phyloP scores from a whole-genome alignment of 2,888 invertebrate genomes.

The Ornithoptera priamus region DNA sequence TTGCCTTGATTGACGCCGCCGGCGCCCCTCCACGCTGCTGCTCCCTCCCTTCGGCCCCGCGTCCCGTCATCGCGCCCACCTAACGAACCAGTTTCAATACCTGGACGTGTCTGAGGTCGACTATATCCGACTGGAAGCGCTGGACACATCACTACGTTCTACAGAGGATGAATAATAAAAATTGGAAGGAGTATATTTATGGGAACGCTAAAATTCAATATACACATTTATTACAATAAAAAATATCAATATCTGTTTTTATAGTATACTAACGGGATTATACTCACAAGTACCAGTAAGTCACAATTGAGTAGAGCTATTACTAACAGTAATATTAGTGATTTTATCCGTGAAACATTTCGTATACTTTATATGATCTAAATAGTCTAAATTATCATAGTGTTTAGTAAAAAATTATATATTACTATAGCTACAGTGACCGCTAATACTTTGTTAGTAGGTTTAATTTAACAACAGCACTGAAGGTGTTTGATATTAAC shows the following conservation, averaged over 20 bases:
- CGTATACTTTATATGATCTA: too few relatives aligned
- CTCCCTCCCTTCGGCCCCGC: not conserved
- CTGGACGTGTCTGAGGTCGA: conserved; percentile 45
- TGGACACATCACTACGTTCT: conserved; percentile 15
- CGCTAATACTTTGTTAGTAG: too few relatives aligned
- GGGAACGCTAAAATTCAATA: not conserved
- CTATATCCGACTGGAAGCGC: conserved; percentile 15
- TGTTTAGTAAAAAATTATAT: too few relatives aligned
- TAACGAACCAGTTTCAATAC: conserved; percentile 76
- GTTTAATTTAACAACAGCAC: too few relatives aligned
- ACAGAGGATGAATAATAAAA: not conserved
- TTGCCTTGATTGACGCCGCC: conserved; percentile 79
- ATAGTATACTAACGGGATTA: too few relatives aligned
- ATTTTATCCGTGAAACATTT: too few relatives aligned
- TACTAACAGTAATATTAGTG: too few relatives aligned
- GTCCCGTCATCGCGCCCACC: conserved; percentile 40
- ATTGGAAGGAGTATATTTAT: not conserved
- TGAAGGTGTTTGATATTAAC: too few relatives aligned
- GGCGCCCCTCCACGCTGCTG: not conserved
- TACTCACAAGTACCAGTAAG: too few relatives aligned
- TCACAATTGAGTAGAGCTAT: too few relatives aligned
- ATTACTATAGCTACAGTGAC: too few relatives aligned
- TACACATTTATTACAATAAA: not conserved
- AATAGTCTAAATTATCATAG: too few relatives aligned
- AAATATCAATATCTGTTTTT: not conserved